These are phyloP conservation scores for Doryteuthis pealeii DNA, from an alignment of 1,140 invertebrate genomes.

Conservation along the genomic window DNA sequence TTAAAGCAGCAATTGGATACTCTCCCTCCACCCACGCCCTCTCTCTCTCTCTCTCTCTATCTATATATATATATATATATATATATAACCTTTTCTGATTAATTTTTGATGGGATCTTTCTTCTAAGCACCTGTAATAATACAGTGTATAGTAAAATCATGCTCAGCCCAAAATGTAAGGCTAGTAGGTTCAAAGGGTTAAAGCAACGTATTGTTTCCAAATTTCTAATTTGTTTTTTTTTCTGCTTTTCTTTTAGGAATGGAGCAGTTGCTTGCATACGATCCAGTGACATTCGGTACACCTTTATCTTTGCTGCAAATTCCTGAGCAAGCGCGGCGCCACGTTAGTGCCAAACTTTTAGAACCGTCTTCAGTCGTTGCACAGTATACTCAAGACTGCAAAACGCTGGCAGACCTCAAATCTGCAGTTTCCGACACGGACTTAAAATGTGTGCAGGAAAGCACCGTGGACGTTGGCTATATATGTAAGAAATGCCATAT, in stretches of 20 bases:
- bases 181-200: too few species aligned
- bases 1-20: too few species aligned
- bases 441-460: conserved; percentile 60
- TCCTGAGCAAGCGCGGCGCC: conserved; percentile 61
- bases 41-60: too few species aligned
- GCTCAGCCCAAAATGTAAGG: too few species aligned
- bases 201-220: too few species aligned
- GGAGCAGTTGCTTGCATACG: conserved; percentile 55
- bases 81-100: too few species aligned
- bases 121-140: too few species aligned
- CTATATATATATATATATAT: too few species aligned
- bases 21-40: too few species aligned
- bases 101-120: too few species aligned
- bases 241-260: conserved; percentile 36
- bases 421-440: conserved; percentile 46
- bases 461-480: conserved; percentile 78
- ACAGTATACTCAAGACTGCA: conserved; percentile 63
- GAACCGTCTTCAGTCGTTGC: conserved; percentile 59
- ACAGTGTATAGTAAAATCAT: too few species aligned
- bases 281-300: conserved; percentile 61
- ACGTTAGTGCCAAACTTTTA: conserved; percentile 59
- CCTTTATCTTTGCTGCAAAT: conserved; percentile 63
- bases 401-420: conserved; percentile 55
- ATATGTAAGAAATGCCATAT: conserved; percentile 84
- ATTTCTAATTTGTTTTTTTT: conserved; percentile 8